Evolutionary conservation across 1,140 invertebrate genomes (phyloP).

Genomic region (Chelonus insularis): DNA sequence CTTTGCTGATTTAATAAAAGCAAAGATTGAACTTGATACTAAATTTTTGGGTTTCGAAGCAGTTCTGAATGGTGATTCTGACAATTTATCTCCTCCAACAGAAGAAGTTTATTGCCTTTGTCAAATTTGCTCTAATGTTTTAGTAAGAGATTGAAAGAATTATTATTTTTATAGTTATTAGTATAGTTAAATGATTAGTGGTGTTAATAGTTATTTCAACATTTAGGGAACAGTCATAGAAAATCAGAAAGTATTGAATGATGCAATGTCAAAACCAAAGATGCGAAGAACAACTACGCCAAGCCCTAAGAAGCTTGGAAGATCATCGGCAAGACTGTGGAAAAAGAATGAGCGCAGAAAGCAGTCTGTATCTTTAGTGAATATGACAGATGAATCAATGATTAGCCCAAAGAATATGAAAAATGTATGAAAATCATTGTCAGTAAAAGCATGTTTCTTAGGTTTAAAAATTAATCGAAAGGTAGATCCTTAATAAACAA

Average conservation of each 20-base stretch:
- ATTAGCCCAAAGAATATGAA: constrained; percentile 9
- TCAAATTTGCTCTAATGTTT: constrained; percentile 42
- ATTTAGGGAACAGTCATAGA: constrained; percentile 23
- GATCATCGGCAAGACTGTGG: constrained; percentile 23
- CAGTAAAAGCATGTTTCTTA: constrained; percentile 13
- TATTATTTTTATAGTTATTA: background rate
- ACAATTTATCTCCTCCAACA: background rate
- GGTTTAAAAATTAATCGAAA: background rate
- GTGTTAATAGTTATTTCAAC: background rate
- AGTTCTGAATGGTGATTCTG: constrained; percentile 34
- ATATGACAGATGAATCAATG: constrained; percentile 19
- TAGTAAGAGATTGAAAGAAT: constrained; percentile 29
- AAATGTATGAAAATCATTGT: background rate
- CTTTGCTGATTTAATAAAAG: constrained; percentile 45
- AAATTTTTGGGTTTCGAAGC: constrained; percentile 46
- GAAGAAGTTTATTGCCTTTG: constrained; percentile 35
- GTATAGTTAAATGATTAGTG: background rate
- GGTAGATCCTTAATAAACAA: background rate
- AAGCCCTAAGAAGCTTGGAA: constrained; percentile 17
- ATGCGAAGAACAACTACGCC: constrained; percentile 9
- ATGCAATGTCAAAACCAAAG: constrained; percentile 22
- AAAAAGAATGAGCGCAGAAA: constrained; percentile 12
- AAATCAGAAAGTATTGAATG: constrained; percentile 17
- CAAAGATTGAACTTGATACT: constrained; percentile 48
- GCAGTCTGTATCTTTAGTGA: constrained; percentile 10